Conservation (phyloP, 2,113 vertebrate species). For the Epinephelus moara region DNA sequence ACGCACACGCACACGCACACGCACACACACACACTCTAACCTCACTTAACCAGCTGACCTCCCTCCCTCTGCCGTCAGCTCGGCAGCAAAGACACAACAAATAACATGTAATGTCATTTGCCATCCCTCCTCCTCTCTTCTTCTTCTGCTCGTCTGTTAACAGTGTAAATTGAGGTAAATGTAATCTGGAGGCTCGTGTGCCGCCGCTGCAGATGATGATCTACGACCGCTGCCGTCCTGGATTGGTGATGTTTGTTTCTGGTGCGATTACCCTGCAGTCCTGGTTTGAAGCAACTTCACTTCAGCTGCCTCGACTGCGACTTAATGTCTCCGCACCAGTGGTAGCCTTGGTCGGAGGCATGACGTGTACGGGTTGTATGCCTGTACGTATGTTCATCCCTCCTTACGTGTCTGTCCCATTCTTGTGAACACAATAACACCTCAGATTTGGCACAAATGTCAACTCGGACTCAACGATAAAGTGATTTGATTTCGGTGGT, state of each 20-base stretch:
- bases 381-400: no score
- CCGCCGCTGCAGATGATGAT: slow-evolving; percentile 46
- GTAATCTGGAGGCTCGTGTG: slow-evolving; percentile 35
- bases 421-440: no score
- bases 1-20: neutral
- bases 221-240: slow-evolving; percentile 17
- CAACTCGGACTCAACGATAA: no score
- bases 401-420: no score
- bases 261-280: slow-evolving; percentile 65
- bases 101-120: slow-evolving; percentile 55
- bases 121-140: slow-evolving; percentile 6
- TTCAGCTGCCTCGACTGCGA: slow-evolving; percentile 9
- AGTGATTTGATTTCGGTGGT: no score
- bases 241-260: slow-evolving; percentile 66
- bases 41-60: slow-evolving; percentile 67
- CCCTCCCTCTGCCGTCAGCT: slow-evolving; percentile 28
- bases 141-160: slow-evolving; percentile 11
- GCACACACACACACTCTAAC: slow-evolving; percentile 26
- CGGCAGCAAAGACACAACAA: slow-evolving; percentile 54
- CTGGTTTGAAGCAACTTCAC: slow-evolving; percentile 2
- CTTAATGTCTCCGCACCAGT: no score
- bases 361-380: no score
- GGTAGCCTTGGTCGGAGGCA: no score
- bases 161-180: slow-evolving; percentile 41
- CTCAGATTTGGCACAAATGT: no score